These are phyloP conservation scores for Cyanistes caeruleus DNA, from an alignment of 2,113 vertebrate genomes.

Conservation along the genomic window DNA sequence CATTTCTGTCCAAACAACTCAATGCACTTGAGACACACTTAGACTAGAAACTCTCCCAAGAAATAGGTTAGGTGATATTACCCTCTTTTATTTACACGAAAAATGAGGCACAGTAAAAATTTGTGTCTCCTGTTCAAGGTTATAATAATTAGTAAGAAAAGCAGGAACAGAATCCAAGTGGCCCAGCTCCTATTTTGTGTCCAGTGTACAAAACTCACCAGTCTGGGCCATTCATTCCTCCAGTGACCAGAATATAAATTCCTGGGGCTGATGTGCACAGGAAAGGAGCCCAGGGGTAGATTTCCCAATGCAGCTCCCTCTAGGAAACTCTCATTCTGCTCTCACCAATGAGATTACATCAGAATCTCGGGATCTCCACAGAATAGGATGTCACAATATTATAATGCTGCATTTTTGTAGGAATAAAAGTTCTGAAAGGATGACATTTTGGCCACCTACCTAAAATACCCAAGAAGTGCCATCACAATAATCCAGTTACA, in stretches of 20 bases:
- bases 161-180: background rate
- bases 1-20: conserved; percentile 27
- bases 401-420: background rate
- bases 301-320: background rate
- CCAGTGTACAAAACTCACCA: background rate
- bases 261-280: background rate
- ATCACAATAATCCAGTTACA: conserved; percentile 11
- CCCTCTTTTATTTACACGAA: background rate
- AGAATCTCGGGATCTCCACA: background rate
- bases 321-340: background rate
- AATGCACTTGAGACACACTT: conserved; percentile 43
- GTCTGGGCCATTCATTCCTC: background rate
- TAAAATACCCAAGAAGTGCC: conserved; percentile 4
- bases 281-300: background rate
- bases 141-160: background rate
- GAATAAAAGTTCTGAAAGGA: conserved; percentile 8
- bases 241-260: background rate
- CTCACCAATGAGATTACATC: background rate
- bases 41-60: conserved; percentile 5
- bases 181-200: background rate
- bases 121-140: background rate
- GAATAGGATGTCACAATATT: background rate
- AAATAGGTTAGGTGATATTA: conserved; percentile 51
- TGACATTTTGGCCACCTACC: background rate
- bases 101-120: background rate